Evolutionary conservation across 2,888 invertebrate genomes (phyloP), one percentile per base, ranked within the genome.

Genomic region (Caenorhabditis panamensis): DNA sequence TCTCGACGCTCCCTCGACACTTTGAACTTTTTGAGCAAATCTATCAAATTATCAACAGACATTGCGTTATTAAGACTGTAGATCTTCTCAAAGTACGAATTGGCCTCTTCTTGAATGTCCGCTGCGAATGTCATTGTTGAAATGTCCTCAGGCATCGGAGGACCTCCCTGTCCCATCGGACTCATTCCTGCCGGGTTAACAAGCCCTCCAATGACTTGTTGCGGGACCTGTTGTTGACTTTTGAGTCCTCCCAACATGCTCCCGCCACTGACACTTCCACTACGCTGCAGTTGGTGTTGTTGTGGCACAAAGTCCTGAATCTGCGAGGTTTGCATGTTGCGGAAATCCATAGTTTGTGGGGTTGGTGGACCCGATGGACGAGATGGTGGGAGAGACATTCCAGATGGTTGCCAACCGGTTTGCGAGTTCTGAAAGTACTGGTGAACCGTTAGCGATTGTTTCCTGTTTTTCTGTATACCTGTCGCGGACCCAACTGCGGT

Each of bases 71-170:
- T 64, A 1, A 64, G 63, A 24, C 77, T 79, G 61, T 86, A 87
- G 18, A 99, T 98, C 84, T 96, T 94, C 92, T 99, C 97, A 92
- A 99, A 99, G 91, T 98, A 99, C 66, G 96, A 95, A 91, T 99
- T 99, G 0, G 98, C 99, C 93, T 99, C 98, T 91, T 98, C 97
- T 92, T 99, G 99, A 51, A 98, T 95, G 90, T 98, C 98, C 18
- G 88, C 87, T 2, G 80, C 41, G 61, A 87, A 88, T 13, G 64
- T 68, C 49, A 79, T 76, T 8, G 63, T 20, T 5, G 81, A 54
- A 20, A 84, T 69, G 47, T 86, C 85, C 1, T 85, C 85, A 6
- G 47, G 4, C 47, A 47, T 47, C 13, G 6, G 41, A 6, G 8
- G 28, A 9, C 13, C 8, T 16, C 13, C 41, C 13, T 41, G 41